These are phyloP conservation scores for Aphis craccivora DNA, from an alignment of 1,140 invertebrate genomes.

Conservation along the genomic window DNA sequence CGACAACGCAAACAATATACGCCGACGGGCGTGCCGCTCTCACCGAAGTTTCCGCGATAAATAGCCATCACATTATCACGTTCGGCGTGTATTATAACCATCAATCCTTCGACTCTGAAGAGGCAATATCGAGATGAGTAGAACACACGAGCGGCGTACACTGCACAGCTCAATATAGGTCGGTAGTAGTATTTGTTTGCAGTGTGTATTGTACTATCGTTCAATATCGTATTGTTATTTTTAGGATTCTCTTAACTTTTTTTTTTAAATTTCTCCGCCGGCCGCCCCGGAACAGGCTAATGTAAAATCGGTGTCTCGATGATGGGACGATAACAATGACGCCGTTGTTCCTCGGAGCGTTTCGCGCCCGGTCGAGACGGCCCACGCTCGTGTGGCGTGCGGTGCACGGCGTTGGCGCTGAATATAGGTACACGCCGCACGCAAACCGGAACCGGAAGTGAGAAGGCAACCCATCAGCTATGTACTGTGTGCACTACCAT, in stretches of 20 bases:
- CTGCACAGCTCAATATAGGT: too few relatives aligned
- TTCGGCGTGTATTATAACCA: neutral
- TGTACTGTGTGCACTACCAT: neutral
- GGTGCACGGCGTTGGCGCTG: neutral
- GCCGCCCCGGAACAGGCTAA: slow-evolving; percentile 47
- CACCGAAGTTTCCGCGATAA: neutral
- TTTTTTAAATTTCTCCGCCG: neutral
- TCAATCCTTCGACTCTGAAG: neutral
- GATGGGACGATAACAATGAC: slow-evolving; percentile 32
- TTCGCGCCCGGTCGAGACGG: neutral
- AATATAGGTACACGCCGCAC: slow-evolving; percentile 11
- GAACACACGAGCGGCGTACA: neutral
- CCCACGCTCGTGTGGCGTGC: neutral
- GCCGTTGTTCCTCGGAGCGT: neutral
- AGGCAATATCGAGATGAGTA: neutral
- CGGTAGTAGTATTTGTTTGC: neutral
- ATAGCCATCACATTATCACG: neutral
- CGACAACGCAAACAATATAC: neutral
- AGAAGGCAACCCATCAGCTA: slow-evolving; percentile 30
- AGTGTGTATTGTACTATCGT: neutral
- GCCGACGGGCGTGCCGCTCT: neutral
- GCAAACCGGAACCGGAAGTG: slow-evolving; percentile 57
- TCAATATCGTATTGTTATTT: neutral
- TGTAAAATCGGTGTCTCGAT: slow-evolving; percentile 56
- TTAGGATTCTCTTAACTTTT: neutral